Evolutionary conservation across 2,888 invertebrate genomes (phyloP), one percentile per base, ranked within the genome.

Genomic region (Chesias legatella): DNA sequence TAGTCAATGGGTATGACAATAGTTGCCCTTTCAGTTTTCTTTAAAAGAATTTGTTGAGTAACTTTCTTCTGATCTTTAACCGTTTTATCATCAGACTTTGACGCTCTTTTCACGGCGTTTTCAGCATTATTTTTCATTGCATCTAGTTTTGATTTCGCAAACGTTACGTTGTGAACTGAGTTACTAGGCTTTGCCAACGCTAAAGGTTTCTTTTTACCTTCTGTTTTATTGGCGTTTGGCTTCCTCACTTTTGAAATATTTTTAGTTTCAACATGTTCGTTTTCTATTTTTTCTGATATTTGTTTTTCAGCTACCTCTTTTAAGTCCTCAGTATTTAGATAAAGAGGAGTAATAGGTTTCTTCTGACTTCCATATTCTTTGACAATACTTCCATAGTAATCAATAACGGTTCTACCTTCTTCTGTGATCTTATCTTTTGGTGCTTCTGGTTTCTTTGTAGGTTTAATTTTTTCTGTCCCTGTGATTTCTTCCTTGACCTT

Each of bases 321-420:
- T 33, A 92, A 70, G 40, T 92, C 91, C 38, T 92, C 91, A 4
- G 90, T 90, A 54, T 91, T 90, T 10, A 92, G 79, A 56, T 92
- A 92, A 25, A 91, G 70, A 0, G 89, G 89, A 7, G 89, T 79
- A 30, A 77, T 67, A 5, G 82, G 68, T 60, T 81, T 88, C 48
- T 86, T 88, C 8, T 80, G 81, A 40, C 77, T 80, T 7, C 94
- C 92, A 58, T 92, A 92, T 66, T 92, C 93, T 58, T 91, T 91
- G 1, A 95, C 94, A 51, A 95, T 92, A 67, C 93, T 94, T 9
- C 94, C 93, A 60, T 95, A 95, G 67, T 94, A 93, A 77, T 94
- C 94, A 8, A 94, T 93, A 0, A 93, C 92, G 0, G 92, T 92
- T 67, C 89, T 91, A 0, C 91, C 90, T 72, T 92, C 93, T 53